Conservation (phyloP, 2,113 vertebrate species). For the Petrocephalus zakoni region DNA sequence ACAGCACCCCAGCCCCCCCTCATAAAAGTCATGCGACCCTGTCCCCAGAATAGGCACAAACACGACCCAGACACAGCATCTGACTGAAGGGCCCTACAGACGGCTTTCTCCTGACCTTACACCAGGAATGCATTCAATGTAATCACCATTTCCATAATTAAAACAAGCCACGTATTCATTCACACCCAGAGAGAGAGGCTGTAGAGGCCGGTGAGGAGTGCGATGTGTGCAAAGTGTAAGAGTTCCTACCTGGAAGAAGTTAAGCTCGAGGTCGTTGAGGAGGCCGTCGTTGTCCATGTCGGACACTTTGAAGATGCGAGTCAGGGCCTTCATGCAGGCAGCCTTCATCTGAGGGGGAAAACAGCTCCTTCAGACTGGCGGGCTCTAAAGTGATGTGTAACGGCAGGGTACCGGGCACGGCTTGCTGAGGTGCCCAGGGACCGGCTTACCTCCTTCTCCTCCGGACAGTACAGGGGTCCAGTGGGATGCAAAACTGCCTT, state of each 20-base stretch:
- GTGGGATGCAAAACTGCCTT: conserved; percentile 96
- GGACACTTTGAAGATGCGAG: conserved; percentile 95
- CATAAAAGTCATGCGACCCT: background rate
- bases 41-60: no score
- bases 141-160: no score
- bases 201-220: background rate
- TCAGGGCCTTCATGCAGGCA: conserved; percentile 88
- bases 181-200: background rate
- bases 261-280: conserved; percentile 95
- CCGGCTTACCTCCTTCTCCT: conserved; percentile 93
- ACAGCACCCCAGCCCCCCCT: background rate
- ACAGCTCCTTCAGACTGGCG: background rate
- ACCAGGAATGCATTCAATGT: no score
- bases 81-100: no score
- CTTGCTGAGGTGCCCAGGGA: no score
- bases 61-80: no score
- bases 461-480: conserved; percentile 90
- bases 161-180: background rate
- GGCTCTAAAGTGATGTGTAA: background rate
- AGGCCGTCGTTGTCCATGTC: conserved; percentile 96
- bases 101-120: no score
- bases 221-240: background rate
- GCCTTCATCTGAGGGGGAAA: conserved; percentile 77
- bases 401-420: no score
- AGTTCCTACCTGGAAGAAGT: conserved; percentile 88